Evolutionary conservation across 1,140 invertebrate species (phyloP), one percentile per base, ranked within the genome.

Genomic region (Calycopis cecrops): DNA sequence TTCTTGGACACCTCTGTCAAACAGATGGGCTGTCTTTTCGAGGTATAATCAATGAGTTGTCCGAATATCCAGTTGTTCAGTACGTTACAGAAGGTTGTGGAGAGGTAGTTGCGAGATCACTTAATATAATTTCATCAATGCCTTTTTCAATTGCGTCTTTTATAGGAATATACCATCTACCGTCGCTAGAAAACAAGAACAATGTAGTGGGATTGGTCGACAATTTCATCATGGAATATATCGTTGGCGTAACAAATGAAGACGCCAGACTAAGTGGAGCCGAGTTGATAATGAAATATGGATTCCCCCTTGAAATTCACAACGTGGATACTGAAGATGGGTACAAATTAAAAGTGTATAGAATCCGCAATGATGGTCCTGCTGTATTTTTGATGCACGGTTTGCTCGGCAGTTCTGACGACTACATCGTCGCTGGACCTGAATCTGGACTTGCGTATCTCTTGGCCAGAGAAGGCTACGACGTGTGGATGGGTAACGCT

Each of bases 401-500:
- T 1, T 63, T 93, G 3, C 60, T 90, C 3, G 80, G 75, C 7
- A 87, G 85, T 21, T 87, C 89, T 4, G 73, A 88, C 9, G 90
- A 90, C 63, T 93, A 76, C 69, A 64, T 91, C 4, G 57, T 88
- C 4, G 85, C 81, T 55, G 76, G 84, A 12, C 77, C 82, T 0
- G 59, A 85, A 17, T 33, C 48, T 12, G 87, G 79, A 52, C 48
- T 60, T 90, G 92, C 79, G 0, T 63, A 56, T 47, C 38, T 54
- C 14, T 54, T 70, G 9, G 57, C 60, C 4, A 37, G 92, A 59
- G 72, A 82, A 51, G 91, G 91, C n/a, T 94, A 90, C 47, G 93
- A 94, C 67, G 92, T 94, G 9, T 94, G 92, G 92, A 67, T 94
- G 68, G 89, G 89, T 1, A 94, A 94, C 69, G 87, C 88, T 7